Evolutionary conservation across 1,140 invertebrate genomes (phyloP), one percentile per base, ranked within the genome.

Genomic region (Zeugodacus cucurbitae): DNA sequence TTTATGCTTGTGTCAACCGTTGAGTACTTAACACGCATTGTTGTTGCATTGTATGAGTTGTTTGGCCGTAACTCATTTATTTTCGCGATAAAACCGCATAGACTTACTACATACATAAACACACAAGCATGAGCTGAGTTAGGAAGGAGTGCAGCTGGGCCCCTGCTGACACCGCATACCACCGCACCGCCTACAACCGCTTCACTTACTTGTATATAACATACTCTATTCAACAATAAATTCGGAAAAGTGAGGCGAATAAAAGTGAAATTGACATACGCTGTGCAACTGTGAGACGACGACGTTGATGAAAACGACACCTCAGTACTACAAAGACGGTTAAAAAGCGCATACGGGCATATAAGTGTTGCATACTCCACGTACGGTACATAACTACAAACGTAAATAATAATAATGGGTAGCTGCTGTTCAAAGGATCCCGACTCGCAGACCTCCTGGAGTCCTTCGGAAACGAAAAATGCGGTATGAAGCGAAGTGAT

Each of bases 401-500:
- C 48, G 74, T 22, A 88, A 88, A 58, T 82, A 85, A 20, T 26
- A 70, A 59, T 29, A 86, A 87, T 88, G 88, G 88, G 88, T 37
- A 67, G 86, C 57, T 89, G 91, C 88, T 92, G 91, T 87, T 92
- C 91, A 67, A 92, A 92, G 89, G 91, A 92, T 89, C 87, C 91
- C 82, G 91, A 92, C 85, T 90, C 91, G 32, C 91, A 91, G 89
- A 91, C 91, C 64, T 92, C 91, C 26, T 92, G 91, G 91, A 92
- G 91, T 85, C 91, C 91, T 87, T 91, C 92, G 54, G 91, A 92
- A 87, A 91, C 91, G 67, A 92, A 92, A 67, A 92, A 92, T 89
- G 91, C 90, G 89, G 91, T 92, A 90, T 44, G 88, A 87, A 29
- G 32, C 17, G 44, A 58, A 32, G n/a, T 34, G 85, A 59, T 86